phyloP scores from a whole-genome alignment of 2,888 invertebrate genomes.

The Dimorphilus gyrociliatus region DNA sequence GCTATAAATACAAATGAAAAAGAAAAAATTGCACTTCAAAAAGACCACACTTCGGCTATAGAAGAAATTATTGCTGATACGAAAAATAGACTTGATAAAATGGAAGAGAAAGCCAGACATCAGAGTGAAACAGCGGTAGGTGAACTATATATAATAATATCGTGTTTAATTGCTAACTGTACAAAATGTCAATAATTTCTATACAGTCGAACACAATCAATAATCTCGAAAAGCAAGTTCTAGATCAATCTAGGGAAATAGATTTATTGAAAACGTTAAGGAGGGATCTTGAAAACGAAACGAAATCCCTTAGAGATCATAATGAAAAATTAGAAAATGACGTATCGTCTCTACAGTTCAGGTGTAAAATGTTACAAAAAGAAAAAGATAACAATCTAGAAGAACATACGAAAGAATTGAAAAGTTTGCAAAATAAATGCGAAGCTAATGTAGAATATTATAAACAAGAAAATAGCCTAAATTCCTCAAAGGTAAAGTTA shows the following conservation, averaged over 20 bases:
- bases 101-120: constrained; percentile 31
- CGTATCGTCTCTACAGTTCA: too few relatives aligned
- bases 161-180: too few relatives aligned
- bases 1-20: constrained; percentile 27
- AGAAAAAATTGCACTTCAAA: constrained; percentile 35
- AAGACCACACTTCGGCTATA: constrained; percentile 31
- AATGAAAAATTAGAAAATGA: too few relatives aligned
- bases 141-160: too few relatives aligned
- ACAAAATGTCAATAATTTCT: too few relatives aligned
- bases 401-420: constrained; percentile 21
- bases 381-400: constrained; percentile 19
- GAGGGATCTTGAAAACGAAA: too few relatives aligned
- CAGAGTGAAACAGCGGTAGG: constrained; percentile 28
- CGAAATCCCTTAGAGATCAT: too few relatives aligned
- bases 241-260: too few relatives aligned
- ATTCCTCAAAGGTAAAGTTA: constrained; percentile 21
- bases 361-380: constrained; percentile 18
- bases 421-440: constrained; percentile 22
- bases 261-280: too few relatives aligned
- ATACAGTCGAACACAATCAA: too few relatives aligned
- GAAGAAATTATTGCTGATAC: constrained; percentile 35
- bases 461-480: constrained; percentile 26
- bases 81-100: constrained; percentile 25
- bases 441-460: constrained; percentile 27
- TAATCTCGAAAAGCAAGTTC: too few relatives aligned